Percentiles rank a stretch among this genome's conserved stretches.
Evolutionary conservation across 2,888 invertebrate species (phyloP).

Genomic region (Cotesia congregata): DNA sequence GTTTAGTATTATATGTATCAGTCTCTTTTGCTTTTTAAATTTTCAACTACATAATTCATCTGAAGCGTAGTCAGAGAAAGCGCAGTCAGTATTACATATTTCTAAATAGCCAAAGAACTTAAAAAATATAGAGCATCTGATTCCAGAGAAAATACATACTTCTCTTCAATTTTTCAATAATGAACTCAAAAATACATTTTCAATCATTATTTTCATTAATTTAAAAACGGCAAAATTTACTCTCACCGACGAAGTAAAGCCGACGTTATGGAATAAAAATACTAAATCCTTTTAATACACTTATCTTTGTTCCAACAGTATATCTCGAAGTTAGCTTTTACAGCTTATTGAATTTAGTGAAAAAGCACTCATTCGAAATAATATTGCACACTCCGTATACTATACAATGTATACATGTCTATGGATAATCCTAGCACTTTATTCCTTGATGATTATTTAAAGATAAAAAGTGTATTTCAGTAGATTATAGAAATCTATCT

Average conservation of each 20-base stretch:
- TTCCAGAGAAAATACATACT: neutral
- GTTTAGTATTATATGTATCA: neutral
- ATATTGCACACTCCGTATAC: neutral
- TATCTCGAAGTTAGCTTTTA: constrained; percentile 59
- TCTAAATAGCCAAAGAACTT: neutral
- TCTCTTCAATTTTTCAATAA: neutral
- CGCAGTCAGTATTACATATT: neutral
- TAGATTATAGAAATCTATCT: no score
- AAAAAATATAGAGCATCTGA: neutral
- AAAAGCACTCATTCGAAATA: constrained; percentile 7
- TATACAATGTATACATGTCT: neutral
- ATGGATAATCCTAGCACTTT: neutral
- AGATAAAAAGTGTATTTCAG: no score
- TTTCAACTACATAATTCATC: neutral
- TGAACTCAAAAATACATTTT: neutral
- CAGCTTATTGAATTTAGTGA: constrained; percentile 63
- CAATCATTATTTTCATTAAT: constrained; percentile 19
- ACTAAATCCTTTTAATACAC: constrained; percentile 63
- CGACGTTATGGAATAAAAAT: constrained; percentile 24
- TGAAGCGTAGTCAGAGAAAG: neutral
- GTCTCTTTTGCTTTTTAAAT: neutral
- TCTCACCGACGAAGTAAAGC: constrained; percentile 23
- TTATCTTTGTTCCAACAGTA: constrained; percentile 64
- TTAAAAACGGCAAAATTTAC: neutral
- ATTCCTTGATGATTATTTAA: no score